Percentiles rank a stretch among this genome's conserved stretches.
Conservation (phyloP, 1,140 invertebrate species). For the Helicoverpa zea region DNA sequence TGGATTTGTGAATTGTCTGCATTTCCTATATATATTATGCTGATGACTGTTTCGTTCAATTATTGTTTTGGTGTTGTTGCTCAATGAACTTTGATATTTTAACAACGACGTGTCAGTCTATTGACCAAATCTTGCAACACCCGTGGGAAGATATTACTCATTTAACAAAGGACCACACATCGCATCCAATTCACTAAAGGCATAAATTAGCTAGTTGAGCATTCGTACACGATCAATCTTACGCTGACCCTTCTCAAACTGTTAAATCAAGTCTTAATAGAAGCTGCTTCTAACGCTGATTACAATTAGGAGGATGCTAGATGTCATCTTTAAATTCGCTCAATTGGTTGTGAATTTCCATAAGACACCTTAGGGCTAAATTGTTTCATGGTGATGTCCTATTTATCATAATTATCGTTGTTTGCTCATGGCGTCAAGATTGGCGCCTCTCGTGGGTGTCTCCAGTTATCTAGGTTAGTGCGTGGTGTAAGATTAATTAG, state of each 20-base stretch:
- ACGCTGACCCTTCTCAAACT: conserved; percentile 10
- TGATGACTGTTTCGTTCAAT: neutral
- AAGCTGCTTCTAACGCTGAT: conserved; percentile 16
- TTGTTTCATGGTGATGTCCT: conserved; percentile 50
- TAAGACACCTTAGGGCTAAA: conserved; percentile 35
- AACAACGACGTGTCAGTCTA: neutral
- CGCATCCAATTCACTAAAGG: conserved; percentile 9
- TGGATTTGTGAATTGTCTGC: neutral
- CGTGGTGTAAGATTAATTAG: conserved; percentile 36
- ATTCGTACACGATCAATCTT: conserved; percentile 24
- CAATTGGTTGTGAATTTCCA: conserved; percentile 41
- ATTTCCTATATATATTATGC: conserved; percentile 4
- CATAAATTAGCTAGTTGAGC: conserved; percentile 21
- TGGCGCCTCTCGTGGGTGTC: conserved; percentile 63
- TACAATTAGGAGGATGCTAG: conserved; percentile 39
- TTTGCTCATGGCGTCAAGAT: conserved; percentile 67
- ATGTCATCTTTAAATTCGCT: conserved; percentile 37
- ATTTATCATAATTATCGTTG: conserved; percentile 64
- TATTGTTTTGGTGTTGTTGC: neutral
- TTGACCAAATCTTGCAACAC: neutral
- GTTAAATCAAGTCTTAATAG: conserved; percentile 37
- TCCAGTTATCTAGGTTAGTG: conserved; percentile 40
- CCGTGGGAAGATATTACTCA: conserved; percentile 9
- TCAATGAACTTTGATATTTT: neutral
- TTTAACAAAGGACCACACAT: conserved; percentile 10